phyloP scores from a whole-genome alignment of 2,888 invertebrate genomes.

The Mesochorus sp. region DNA sequence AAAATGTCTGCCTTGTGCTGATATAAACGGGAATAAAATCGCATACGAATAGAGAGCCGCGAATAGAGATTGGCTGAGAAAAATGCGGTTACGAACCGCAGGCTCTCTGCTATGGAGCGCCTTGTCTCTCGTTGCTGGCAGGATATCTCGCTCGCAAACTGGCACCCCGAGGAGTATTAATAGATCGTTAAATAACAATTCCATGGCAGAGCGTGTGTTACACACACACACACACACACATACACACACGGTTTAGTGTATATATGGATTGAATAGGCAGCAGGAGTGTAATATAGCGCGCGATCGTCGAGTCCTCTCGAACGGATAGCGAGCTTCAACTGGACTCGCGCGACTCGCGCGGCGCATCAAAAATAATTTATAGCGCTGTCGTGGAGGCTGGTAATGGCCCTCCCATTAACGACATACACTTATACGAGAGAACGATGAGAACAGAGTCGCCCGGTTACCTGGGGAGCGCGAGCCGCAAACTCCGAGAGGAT shows the following conservation, averaged over 20 bases:
- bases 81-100: background rate
- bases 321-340: slow-evolving; percentile 28
- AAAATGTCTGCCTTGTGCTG: too few relatives aligned
- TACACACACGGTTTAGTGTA: too few relatives aligned
- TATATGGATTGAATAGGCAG: slow-evolving; percentile 9
- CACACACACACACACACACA: too few relatives aligned
- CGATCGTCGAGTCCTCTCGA: slow-evolving; percentile 21
- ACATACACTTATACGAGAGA: slow-evolving; percentile 23
- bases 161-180: slow-evolving; percentile 43
- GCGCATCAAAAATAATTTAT: slow-evolving; percentile 63
- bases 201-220: background rate
- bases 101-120: slow-evolving; percentile 4
- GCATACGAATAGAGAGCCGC: background rate
- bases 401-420: slow-evolving; percentile 56
- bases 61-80: background rate
- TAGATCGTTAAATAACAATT: slow-evolving; percentile 61
- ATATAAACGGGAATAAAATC: background rate
- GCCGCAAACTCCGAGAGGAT: slow-evolving; percentile 42
- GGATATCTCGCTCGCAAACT: slow-evolving; percentile 36
- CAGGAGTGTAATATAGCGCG: too few relatives aligned
- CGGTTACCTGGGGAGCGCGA: slow-evolving; percentile 25
- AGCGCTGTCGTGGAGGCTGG: slow-evolving; percentile 49
- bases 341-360: slow-evolving; percentile 50
- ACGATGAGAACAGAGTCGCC: slow-evolving; percentile 33
- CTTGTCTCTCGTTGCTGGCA: slow-evolving; percentile 38